Evolutionary conservation across 2,888 invertebrate species (phyloP), one percentile per base, ranked within the genome.

Genomic region (Clepsis dumicolana): DNA sequence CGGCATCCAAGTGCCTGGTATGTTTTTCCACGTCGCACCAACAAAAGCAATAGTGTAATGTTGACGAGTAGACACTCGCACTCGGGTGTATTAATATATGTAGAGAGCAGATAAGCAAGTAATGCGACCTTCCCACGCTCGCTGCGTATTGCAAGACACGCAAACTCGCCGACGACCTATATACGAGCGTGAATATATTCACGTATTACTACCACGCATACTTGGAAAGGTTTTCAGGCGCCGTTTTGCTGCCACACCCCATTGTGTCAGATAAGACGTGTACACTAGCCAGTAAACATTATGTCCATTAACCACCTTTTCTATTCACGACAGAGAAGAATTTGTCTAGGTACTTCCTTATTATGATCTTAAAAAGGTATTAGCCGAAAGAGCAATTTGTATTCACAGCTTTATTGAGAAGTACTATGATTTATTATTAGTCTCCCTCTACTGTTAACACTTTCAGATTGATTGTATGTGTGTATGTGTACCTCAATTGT

Each of bases 71-170:
- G 35, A 38, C 57, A 29, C 21, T 12, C n/a, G n/a, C 7, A n/a
- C 29, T 21, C 14, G 38, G 57, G 57, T 41, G 61, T 61, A 63
- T 63, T 63, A 63, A 52, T 67, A 62, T 32, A 61, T 67, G 66
- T 61, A 48, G 32, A 50, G 27, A 57, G 52, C 16, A 57, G 65
- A 66, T 66, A 68, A 65, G 62, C 69, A 66, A 65, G 68, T 81
- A 83, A 84, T 79, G 77, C 78, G 74, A 60, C 75, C 79, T 85
- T 86, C 86, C 84, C 86, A 86, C 86, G 86, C 82, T 82, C 77
- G 63, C 64, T 68, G 72, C 70, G 75, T 80, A 81, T 81, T 80
- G 79, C 79, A 71, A 75, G 76, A 77, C 77, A 80, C 77, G 78
- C 73, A 73, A 16, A 64, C 63, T 24, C 48, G 70, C 54, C 63